phyloP scores from a whole-genome alignment of 2,797 vertebrate species.

The Malurus splendens region DNA sequence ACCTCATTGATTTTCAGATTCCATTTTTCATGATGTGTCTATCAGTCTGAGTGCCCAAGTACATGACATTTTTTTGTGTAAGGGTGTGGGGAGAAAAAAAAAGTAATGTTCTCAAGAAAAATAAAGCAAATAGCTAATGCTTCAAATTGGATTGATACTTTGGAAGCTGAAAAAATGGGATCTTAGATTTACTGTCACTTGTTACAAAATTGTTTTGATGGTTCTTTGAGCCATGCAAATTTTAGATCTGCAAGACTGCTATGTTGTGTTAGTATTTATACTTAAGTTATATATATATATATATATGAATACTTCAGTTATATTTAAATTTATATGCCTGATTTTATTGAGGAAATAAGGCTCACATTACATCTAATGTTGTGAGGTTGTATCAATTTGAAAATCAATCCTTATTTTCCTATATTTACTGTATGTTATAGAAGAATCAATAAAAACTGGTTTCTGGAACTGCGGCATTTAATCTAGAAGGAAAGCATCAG shows the following conservation, averaged over 20 bases:
- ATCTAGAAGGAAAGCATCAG: background rate
- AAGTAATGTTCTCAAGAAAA: background rate
- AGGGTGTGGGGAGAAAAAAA: background rate
- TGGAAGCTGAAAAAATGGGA: background rate
- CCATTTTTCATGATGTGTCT: background rate
- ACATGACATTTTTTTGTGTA: background rate
- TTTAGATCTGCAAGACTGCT: background rate
- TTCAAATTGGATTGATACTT: background rate
- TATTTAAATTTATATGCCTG: background rate
- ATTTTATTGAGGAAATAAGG: background rate
- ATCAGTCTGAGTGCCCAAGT: background rate
- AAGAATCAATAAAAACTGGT: background rate
- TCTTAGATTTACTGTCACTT: background rate
- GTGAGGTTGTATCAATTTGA: background rate
- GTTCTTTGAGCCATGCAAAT: background rate
- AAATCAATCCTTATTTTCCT: background rate
- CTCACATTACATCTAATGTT: background rate
- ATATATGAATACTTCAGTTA: background rate
- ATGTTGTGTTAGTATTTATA: background rate
- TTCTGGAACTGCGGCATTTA: background rate
- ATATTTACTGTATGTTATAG: background rate
- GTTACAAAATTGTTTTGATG: background rate
- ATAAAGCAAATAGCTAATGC: background rate
- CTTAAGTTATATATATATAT: background rate
- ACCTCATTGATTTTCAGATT: background rate